phyloP scores from a whole-genome alignment of 1,140 invertebrate species.

The Drepana arcuata region DNA sequence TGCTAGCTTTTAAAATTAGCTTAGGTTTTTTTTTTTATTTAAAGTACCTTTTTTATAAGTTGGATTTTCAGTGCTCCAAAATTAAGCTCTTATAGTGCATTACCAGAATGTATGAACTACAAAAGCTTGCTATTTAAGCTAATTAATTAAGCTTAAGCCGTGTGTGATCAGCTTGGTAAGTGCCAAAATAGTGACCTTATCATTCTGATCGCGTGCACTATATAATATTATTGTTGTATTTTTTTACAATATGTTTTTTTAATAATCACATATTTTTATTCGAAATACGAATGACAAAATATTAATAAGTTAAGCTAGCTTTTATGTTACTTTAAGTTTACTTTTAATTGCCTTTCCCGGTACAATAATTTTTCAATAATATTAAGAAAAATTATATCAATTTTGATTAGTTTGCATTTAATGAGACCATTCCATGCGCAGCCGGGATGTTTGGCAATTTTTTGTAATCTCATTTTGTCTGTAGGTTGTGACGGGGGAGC shows the following conservation, averaged over 20 bases:
- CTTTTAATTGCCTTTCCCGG: conserved; percentile 12
- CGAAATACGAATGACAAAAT: not conserved
- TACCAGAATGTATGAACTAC: too few species aligned
- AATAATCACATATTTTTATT: not conserved
- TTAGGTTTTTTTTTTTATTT: too few species aligned
- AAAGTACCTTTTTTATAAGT: too few species aligned
- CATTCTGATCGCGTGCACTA: too few species aligned
- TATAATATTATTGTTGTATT: too few species aligned
- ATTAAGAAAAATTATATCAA: conserved; percentile 10
- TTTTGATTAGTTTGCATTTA: conserved; percentile 22
- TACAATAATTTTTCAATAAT: conserved; percentile 3
- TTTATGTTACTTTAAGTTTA: conserved; percentile 10
- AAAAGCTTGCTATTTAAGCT: too few species aligned
- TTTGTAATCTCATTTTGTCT: conserved; percentile 52
- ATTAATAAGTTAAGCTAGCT: not conserved
- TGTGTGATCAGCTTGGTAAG: too few species aligned
- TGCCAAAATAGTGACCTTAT: too few species aligned
- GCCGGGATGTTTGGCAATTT: conserved; percentile 44
- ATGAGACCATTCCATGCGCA: conserved; percentile 29
- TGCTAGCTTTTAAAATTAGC: too few species aligned
- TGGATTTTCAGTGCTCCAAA: too few species aligned
- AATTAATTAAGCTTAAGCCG: too few species aligned
- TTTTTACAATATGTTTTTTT: not conserved
- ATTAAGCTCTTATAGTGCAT: too few species aligned
- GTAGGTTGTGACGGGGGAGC: conserved; percentile 44